These are phyloP conservation scores for Eupithecia abbreviata DNA, from an alignment of 2,888 invertebrate genomes.

Conservation along the genomic window DNA sequence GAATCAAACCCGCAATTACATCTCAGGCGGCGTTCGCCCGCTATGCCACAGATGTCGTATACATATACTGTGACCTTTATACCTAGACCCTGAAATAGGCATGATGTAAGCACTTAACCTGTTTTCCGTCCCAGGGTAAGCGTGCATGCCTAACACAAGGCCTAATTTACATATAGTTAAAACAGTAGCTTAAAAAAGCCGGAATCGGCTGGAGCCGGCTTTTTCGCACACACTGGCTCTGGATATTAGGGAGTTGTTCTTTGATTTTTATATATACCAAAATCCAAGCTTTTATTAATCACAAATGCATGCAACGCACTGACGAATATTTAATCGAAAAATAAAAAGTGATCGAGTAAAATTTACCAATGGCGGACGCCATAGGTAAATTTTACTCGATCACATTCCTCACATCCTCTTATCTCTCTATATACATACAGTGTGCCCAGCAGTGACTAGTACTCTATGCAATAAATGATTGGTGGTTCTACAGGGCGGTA, in stretches of 20 bases:
- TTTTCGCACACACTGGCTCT: neutral
- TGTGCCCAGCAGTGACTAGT: too few relatives aligned
- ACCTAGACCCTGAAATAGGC: conserved; percentile 5
- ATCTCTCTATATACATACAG: too few relatives aligned
- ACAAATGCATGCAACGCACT: too few relatives aligned
- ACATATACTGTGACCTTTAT: neutral
- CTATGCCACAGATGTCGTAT: neutral
- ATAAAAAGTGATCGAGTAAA: too few relatives aligned
- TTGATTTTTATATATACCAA: too few relatives aligned
- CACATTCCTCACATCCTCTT: too few relatives aligned
- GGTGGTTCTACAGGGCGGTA: too few relatives aligned
- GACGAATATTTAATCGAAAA: too few relatives aligned
- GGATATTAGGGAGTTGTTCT: neutral
- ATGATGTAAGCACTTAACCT: conserved; percentile 13
- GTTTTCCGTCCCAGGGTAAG: neutral
- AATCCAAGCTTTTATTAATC: too few relatives aligned
- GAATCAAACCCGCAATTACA: neutral
- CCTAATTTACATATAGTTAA: conserved; percentile 2
- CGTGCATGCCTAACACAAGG: neutral
- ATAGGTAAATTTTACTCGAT: too few relatives aligned
- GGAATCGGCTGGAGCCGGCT: neutral
- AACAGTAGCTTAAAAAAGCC: neutral
- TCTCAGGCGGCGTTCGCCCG: neutral
- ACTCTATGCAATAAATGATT: too few relatives aligned
- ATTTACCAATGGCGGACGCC: too few relatives aligned